Evolutionary conservation across 1,140 invertebrate species (phyloP).

Genomic region (Zaprionus nigranus): DNA sequence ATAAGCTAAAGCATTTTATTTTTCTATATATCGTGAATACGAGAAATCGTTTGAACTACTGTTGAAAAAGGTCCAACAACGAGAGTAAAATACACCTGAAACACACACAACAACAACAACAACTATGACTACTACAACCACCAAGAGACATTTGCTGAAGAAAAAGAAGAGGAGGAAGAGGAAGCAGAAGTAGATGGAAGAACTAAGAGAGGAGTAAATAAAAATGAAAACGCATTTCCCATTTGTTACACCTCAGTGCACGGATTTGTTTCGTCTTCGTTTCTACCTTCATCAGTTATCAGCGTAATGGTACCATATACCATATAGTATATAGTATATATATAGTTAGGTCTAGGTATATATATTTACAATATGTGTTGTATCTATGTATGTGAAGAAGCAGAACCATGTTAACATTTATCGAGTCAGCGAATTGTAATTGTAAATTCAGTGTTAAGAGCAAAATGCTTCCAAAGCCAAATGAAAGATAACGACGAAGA

Average conservation of each 20-base stretch:
- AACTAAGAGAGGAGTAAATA: neutral
- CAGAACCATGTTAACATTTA: slow-evolving; percentile 52
- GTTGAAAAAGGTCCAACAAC: slow-evolving; percentile 30
- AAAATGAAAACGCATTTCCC: slow-evolving; percentile 33
- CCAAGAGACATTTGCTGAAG: slow-evolving; percentile 49
- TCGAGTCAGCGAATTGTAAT: slow-evolving; percentile 47
- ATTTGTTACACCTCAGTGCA: slow-evolving; percentile 44
- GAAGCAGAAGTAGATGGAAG: neutral
- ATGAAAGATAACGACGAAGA: slow-evolving; percentile 22
- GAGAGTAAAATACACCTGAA: neutral
- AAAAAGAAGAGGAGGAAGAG: neutral
- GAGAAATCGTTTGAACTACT: slow-evolving; percentile 15
- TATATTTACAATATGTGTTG: slow-evolving; percentile 20
- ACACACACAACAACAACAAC: slow-evolving; percentile 7
- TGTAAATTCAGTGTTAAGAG: slow-evolving; percentile 47
- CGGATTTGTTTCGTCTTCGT: slow-evolving; percentile 9
- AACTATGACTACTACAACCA: slow-evolving; percentile 29
- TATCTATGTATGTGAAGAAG: slow-evolving; percentile 1
- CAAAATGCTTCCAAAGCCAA: slow-evolving; percentile 64
- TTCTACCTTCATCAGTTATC: slow-evolving; percentile 29
- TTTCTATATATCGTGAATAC: slow-evolving; percentile 39
- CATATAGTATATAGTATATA: slow-evolving; percentile 7
- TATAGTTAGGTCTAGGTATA: slow-evolving; percentile 8
- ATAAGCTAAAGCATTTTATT: slow-evolving; percentile 63
- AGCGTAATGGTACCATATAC: slow-evolving; percentile 10